Percentiles rank a stretch among this genome's conserved stretches.
Conservation (phyloP, 2,888 invertebrate genomes). For the Galeopsomyia nigrocyanea region DNA sequence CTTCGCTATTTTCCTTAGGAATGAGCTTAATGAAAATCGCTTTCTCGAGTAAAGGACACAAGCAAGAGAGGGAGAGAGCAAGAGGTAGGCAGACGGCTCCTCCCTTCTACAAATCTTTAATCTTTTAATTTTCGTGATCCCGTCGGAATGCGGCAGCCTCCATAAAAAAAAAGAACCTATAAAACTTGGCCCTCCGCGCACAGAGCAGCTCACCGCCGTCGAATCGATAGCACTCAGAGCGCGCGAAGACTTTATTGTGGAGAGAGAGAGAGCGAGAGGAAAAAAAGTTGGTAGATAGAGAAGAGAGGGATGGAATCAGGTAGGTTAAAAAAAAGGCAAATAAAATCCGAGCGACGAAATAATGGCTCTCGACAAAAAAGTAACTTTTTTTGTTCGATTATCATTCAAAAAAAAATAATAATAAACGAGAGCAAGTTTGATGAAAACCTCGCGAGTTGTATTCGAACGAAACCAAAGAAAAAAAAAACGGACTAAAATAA, state of each 20-base stretch:
- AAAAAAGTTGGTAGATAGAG: not conserved
- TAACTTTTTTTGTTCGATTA: too few relatives aligned
- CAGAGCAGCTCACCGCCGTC: conserved; percentile 18
- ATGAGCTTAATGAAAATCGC: conserved; percentile 25
- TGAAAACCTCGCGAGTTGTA: too few relatives aligned
- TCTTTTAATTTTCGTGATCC: conserved; percentile 42
- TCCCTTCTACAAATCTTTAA: conserved; percentile 22
- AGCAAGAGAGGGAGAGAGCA: not conserved
- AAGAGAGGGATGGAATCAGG: not conserved
- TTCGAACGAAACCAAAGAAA: too few relatives aligned
- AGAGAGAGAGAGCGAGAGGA: conserved; percentile 34
- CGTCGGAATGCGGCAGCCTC: conserved; percentile 47
- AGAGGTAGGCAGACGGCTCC: not conserved
- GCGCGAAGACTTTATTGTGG: conserved; percentile 1
- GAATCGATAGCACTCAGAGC: conserved; percentile 31
- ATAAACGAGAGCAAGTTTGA: too few relatives aligned
- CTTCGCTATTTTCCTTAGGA: not conserved
- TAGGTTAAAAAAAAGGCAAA: too few relatives aligned
- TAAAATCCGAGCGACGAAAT: too few relatives aligned
- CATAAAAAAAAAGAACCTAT: conserved; percentile 41
- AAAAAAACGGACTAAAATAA: too few relatives aligned
- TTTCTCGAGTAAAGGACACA: conserved; percentile 5
- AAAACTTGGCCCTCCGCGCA: conserved; percentile 36
- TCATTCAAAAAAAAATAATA: too few relatives aligned
- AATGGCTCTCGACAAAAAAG: too few relatives aligned